These are phyloP conservation scores for Pachyseris speciosa DNA, from an alignment of 64 coral and sea anemone genomes.

Conservation along the genomic window DNA sequence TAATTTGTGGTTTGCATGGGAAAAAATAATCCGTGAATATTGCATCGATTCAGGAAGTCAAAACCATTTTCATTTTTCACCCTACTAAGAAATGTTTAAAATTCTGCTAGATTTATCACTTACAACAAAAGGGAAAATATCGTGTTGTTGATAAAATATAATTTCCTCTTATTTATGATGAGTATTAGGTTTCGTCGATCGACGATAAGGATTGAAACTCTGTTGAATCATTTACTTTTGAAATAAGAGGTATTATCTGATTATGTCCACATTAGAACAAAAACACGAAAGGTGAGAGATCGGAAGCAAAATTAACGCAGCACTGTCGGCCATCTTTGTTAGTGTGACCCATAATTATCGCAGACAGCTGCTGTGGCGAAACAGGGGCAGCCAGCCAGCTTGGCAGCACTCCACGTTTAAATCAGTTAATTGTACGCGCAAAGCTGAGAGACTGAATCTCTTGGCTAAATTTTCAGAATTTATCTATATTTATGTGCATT, in stretches of 20 bases:
- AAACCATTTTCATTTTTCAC: background rate
- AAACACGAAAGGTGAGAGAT: background rate
- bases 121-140: too few species aligned
- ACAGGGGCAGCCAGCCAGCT: background rate
- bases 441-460: background rate
- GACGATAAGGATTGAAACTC: too few species aligned
- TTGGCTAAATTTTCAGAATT: background rate
- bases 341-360: background rate
- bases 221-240: too few species aligned
- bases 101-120: background rate
- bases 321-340: background rate
- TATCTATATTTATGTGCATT: background rate
- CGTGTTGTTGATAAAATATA: too few species aligned
- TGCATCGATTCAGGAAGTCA: background rate
- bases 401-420: background rate
- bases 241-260: too few species aligned
- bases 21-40: background rate
- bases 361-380: background rate
- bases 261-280: too few species aligned
- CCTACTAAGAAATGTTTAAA: background rate
- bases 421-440: too few species aligned
- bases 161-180: too few species aligned
- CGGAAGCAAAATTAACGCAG: background rate
- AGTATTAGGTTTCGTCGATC: too few species aligned
- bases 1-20: constrained; percentile 23